phyloP scores from a whole-genome alignment of 2,113 vertebrate species.

The rat (Rattus norvegicus) region GRCr8 NC_086036.1:18423501-18424000 shows the following conservation, averaged over 20 bases:
- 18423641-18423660: neutral
- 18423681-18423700: neutral
- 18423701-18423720: neutral
- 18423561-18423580: neutral
- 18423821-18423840: neutral
- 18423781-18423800: neutral
- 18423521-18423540: neutral
- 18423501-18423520: neutral
- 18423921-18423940: too few relatives aligned
- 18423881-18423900: neutral
- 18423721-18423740: neutral
- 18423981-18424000: too few relatives aligned
- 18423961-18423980: too few relatives aligned
- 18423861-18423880: neutral
- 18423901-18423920: too few relatives aligned
- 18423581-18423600: neutral
- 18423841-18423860: neutral
- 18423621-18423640: neutral
- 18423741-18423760: neutral
- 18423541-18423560: neutral
- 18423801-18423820: neutral
- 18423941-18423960: too few relatives aligned
- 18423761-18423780: conserved; percentile 13
- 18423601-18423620: neutral
- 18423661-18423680: neutral